These are phyloP conservation scores for Scaptomyza parva DNA, from an alignment of 2,888 invertebrate species.

Conservation along the genomic window DNA sequence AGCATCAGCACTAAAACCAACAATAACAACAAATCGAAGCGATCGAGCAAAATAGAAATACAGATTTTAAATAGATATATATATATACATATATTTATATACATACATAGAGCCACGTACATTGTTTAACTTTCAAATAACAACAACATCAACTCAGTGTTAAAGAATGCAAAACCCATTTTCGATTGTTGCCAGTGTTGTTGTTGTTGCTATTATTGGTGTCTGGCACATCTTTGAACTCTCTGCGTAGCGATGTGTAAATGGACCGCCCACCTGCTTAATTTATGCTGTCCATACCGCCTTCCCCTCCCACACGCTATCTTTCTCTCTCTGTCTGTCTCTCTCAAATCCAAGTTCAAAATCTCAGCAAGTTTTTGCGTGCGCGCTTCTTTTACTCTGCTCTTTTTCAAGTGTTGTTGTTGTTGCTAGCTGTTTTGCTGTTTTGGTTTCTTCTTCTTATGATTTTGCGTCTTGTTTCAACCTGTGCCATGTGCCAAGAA, in stretches of 20 bases:
- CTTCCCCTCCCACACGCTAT: too few species aligned
- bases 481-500: constrained; percentile 70
- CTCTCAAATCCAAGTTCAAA: constrained; percentile 33
- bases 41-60: constrained; percentile 1
- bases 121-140: constrained; percentile 43
- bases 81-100: constrained; percentile 11
- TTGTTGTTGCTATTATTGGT: constrained; percentile 18
- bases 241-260: constrained; percentile 20
- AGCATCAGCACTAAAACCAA: constrained; percentile 42
- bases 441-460: constrained; percentile 34
- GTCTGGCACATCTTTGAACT: constrained; percentile 41
- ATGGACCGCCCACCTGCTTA: constrained; percentile 53
- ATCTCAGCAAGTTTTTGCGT: constrained; percentile 40
- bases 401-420: constrained; percentile 9
- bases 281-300: constrained; percentile 43
- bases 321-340: neutral
- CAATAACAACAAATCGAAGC: constrained; percentile 28
- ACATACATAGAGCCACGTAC: constrained; percentile 41
- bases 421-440: constrained; percentile 16
- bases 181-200: constrained; percentile 22
- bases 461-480: constrained; percentile 56
- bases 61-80: constrained; percentile 17
- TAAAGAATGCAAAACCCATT: constrained; percentile 47
- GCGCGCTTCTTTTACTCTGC: constrained; percentile 7
- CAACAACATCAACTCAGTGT: constrained; percentile 16